Conservation (phyloP, 2,888 invertebrate genomes). For the Nemoura dubitans region DNA sequence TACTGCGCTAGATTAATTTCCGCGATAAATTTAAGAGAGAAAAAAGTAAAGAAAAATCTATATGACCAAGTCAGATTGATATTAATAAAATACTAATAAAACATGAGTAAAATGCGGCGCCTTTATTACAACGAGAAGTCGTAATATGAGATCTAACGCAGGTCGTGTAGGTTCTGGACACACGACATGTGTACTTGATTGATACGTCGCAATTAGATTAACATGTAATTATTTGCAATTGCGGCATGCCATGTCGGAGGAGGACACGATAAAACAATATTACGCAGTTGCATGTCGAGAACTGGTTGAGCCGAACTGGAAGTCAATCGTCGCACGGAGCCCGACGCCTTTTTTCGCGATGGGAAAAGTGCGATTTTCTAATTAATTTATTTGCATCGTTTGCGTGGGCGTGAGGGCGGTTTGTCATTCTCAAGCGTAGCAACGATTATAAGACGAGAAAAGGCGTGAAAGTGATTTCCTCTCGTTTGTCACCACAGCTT, state of each 20-base stretch:
- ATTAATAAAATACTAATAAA: constrained; percentile 12
- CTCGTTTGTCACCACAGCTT: not conserved
- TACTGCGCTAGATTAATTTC: not conserved
- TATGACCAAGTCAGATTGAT: not conserved
- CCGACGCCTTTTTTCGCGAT: not conserved
- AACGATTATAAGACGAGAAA: too few relatives aligned
- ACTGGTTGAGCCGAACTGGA: not conserved
- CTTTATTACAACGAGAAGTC: not conserved
- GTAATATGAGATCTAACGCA: not conserved
- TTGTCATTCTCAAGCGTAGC: not conserved
- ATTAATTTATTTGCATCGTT: not conserved
- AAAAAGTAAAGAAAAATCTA: not conserved
- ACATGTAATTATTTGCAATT: not conserved
- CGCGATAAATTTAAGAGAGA: not conserved
- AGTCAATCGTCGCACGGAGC: not conserved
- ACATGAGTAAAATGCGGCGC: not conserved
- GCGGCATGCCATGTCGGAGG: not conserved
- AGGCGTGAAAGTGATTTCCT: too few relatives aligned
- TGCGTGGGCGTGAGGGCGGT: not conserved
- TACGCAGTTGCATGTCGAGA: not conserved
- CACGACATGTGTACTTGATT: not conserved
- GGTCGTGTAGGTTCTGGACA: not conserved
- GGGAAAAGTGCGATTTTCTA: not conserved
- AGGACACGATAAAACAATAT: not conserved
- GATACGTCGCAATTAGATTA: constrained; percentile 12